phyloP scores from a whole-genome alignment of 2,113 vertebrate genomes.

The Oceanites oceanicus region DNA sequence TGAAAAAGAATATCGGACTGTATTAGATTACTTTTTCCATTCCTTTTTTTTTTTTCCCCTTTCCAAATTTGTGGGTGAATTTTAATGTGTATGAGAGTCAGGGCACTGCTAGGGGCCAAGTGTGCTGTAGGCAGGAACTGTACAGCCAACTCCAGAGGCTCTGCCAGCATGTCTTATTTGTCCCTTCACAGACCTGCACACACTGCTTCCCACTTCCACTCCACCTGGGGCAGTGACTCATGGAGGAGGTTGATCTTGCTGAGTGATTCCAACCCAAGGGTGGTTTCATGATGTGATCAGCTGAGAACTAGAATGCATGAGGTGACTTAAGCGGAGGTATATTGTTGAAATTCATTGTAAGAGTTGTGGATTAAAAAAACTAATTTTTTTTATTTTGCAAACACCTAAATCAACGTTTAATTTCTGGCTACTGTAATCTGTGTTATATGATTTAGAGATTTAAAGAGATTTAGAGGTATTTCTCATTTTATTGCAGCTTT shows the following conservation, averaged over 20 bases:
- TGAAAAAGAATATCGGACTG: neutral
- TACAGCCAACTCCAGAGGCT: neutral
- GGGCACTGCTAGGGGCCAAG: neutral
- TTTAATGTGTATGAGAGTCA: neutral
- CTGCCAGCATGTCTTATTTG: neutral
- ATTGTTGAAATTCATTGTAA: neutral
- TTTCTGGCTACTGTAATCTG: neutral
- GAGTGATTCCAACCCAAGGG: neutral
- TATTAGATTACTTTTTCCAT: neutral
- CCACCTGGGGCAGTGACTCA: neutral
- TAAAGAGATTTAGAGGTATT: neutral
- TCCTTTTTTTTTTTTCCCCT: neutral
- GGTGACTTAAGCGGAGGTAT: neutral
- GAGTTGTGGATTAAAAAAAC: neutral
- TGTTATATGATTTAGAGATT: neutral
- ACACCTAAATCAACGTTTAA: neutral
- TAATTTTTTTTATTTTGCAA: neutral
- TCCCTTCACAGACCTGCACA: neutral
- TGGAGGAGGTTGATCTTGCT: neutral
- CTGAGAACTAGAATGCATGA: neutral
- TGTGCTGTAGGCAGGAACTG: neutral
- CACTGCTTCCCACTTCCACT: neutral
- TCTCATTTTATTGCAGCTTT: neutral
- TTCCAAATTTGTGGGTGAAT: neutral
- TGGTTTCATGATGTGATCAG: neutral